Conservation (phyloP, 2,888 invertebrate species). For the Steinernema hermaphroditum region DNA sequence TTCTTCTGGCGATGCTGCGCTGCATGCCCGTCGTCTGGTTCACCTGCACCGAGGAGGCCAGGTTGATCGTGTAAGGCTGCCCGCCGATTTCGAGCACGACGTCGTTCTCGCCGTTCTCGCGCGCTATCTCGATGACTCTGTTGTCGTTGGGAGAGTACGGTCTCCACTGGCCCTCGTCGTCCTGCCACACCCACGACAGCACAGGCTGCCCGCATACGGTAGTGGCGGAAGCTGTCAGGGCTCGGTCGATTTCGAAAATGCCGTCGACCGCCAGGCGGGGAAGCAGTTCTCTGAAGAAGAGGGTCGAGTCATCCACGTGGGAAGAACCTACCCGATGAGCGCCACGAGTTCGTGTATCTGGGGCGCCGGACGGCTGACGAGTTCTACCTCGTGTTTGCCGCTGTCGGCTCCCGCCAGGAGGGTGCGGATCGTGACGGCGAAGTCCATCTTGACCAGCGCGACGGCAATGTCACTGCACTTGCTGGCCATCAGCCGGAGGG, state of each 20-base stretch:
- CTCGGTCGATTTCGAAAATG: slow-evolving; percentile 79
- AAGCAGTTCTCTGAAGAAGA: slow-evolving; percentile 78
- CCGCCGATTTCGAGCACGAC: slow-evolving; percentile 84
- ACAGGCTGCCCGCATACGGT: slow-evolving; percentile 29
- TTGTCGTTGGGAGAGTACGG: slow-evolving; percentile 90
- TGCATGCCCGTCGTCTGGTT: slow-evolving; percentile 89
- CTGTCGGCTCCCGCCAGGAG: slow-evolving; percentile 82
- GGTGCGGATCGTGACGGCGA: slow-evolving; percentile 90
- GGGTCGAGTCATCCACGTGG: not conserved
- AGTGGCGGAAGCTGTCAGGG: slow-evolving; percentile 74
- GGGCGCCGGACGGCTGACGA: slow-evolving; percentile 83
- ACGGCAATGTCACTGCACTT: slow-evolving; percentile 55
- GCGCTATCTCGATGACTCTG: slow-evolving; percentile 87
- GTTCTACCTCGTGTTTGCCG: slow-evolving; percentile 66
- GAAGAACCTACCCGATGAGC: slow-evolving; percentile 77
- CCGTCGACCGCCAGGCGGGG: slow-evolving; percentile 92
- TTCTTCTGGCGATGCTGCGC: slow-evolving; percentile 67
- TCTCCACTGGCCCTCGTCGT: slow-evolving; percentile 86
- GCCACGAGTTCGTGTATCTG: slow-evolving; percentile 96
- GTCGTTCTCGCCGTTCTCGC: slow-evolving; percentile 81
- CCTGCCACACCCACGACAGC: slow-evolving; percentile 87
- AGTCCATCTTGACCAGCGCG: slow-evolving; percentile 70
- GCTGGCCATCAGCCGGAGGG: slow-evolving; percentile 77
- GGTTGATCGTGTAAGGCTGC: slow-evolving; percentile 89
- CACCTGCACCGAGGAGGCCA: slow-evolving; percentile 95